Evolutionary conservation across 2,113 vertebrate genomes (phyloP).

Genomic region (Callorhinus ursinus): DNA sequence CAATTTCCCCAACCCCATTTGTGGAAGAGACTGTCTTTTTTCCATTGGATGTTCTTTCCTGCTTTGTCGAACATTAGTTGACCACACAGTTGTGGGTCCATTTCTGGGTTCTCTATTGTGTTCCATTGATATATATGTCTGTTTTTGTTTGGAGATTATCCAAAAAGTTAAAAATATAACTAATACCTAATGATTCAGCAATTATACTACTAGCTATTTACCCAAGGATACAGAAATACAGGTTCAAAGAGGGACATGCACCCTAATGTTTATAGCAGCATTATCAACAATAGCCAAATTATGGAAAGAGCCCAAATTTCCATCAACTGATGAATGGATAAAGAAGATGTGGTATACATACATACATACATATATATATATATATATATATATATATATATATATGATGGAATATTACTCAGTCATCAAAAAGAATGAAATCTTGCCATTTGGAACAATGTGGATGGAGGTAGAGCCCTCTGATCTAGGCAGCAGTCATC

Average conservation of each 20-base stretch:
- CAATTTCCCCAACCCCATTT: neutral
- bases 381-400: no score
- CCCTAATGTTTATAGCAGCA: neutral
- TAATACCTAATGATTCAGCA: neutral
- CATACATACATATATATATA: no score
- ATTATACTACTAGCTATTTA: neutral
- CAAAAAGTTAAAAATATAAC: neutral
- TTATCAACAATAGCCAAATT: neutral
- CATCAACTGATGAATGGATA: neutral
- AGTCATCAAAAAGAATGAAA: neutral
- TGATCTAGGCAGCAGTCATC: conserved; percentile 68
- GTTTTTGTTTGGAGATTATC: neutral
- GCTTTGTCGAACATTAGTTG: neutral
- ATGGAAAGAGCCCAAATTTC: neutral
- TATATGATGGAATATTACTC: neutral
- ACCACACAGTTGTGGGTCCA: neutral
- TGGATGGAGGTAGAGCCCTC: neutral
- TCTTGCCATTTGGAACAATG: neutral
- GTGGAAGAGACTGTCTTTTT: neutral
- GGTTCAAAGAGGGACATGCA: neutral
- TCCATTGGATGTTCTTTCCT: neutral
- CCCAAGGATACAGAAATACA: neutral
- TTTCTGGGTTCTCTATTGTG: neutral
- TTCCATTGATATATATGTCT: neutral
- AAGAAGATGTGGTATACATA: neutral